Percentiles rank a stretch among this genome's conserved stretches.
Conservation (phyloP, 1,140 invertebrate species). For the Eufriesea mexicana region DNA sequence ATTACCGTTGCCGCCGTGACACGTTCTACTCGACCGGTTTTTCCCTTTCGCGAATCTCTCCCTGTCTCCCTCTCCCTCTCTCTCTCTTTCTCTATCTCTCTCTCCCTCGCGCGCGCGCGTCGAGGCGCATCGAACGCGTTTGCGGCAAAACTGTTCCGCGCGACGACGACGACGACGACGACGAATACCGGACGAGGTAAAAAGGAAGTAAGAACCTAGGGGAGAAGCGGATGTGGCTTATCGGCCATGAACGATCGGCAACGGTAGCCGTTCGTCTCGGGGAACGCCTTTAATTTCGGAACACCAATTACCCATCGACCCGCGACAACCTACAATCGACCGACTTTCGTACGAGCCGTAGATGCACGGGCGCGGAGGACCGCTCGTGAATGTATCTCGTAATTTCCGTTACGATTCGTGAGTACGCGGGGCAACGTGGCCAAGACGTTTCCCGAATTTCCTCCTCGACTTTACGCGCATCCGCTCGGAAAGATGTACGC, state of each 20-base stretch:
- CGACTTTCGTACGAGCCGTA: constrained; percentile 30
- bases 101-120: background rate
- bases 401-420: constrained; percentile 24
- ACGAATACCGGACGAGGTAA: background rate
- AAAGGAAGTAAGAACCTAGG: background rate
- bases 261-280: background rate
- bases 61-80: background rate
- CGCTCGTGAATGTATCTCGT: background rate
- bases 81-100: background rate
- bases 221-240: background rate
- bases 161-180: background rate
- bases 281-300: constrained; percentile 28
- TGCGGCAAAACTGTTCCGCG: background rate
- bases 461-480: no score
- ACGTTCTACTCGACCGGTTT: background rate
- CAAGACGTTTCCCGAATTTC: no score
- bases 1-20: no score
- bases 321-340: constrained; percentile 44
- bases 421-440: no score
- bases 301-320: constrained; percentile 34
- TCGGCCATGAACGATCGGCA: background rate
- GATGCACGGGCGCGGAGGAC: no score
- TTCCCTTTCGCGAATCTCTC: background rate
- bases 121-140: background rate
- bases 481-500: no score